These are phyloP conservation scores for Mechanitis messenoides DNA, from an alignment of 2,888 invertebrate genomes.

Conservation along the genomic window DNA sequence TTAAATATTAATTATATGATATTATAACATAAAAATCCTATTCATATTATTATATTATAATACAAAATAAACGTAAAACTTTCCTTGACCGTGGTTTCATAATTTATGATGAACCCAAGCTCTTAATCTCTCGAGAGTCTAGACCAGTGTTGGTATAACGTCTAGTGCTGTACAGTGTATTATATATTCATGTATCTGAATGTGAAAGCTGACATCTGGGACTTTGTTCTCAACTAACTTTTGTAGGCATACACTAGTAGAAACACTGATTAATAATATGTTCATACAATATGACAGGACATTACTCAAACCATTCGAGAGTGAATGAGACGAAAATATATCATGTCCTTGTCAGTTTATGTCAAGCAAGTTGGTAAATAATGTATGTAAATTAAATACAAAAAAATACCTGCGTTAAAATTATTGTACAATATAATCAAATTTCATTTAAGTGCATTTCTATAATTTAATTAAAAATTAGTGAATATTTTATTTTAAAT, in stretches of 20 bases:
- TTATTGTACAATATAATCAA: too few species aligned
- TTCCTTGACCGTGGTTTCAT: background rate
- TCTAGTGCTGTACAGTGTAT: background rate
- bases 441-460: too few species aligned
- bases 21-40: too few species aligned
- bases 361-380: too few species aligned
- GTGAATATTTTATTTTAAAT: too few species aligned
- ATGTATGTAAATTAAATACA: too few species aligned
- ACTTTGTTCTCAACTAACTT: background rate
- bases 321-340: background rate
- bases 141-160: background rate
- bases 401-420: too few species aligned
- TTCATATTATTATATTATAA: background rate
- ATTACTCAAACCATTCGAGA: background rate
- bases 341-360: too few species aligned
- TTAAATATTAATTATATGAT: too few species aligned
- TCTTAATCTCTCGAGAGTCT: constrained; percentile 2
- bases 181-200: constrained; percentile 5
- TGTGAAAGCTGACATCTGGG: constrained; percentile 6
- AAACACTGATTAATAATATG: constrained; percentile 1
- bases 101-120: background rate
- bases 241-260: background rate
- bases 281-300: background rate
- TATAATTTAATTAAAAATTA: too few species aligned
- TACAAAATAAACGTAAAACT: background rate